These are phyloP conservation scores for Cerceris ruficornis DNA, from an alignment of 2,888 invertebrate genomes.

Conservation along the genomic window DNA sequence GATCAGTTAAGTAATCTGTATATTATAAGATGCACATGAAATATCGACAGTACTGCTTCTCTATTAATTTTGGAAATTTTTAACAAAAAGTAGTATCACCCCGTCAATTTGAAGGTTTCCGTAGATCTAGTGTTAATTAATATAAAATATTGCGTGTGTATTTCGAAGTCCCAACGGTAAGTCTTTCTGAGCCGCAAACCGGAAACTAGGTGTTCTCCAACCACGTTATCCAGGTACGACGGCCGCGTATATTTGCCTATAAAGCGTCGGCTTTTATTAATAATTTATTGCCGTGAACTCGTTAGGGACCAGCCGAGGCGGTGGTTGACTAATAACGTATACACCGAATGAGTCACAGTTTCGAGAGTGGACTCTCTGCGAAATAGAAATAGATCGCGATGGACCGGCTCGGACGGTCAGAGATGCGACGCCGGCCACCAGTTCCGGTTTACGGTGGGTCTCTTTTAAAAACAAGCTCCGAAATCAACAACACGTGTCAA, in stretches of 20 bases:
- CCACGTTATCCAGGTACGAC: not conserved
- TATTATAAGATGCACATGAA: too few species aligned
- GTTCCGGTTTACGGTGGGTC: constrained; percentile 54
- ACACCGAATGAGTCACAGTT: constrained; percentile 62
- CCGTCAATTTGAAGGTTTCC: not conserved
- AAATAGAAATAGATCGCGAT: constrained; percentile 73
- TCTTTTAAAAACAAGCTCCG: constrained; percentile 28
- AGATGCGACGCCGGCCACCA: constrained; percentile 46
- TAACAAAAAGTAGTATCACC: too few species aligned
- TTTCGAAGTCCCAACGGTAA: not conserved
- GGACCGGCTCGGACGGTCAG: constrained; percentile 61
- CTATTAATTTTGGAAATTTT: too few species aligned
- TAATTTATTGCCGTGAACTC: constrained; percentile 65
- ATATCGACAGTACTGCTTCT: too few species aligned
- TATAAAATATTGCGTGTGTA: too few species aligned
- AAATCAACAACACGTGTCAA: not conserved
- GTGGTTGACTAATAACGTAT: constrained; percentile 67
- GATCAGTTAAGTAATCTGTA: too few species aligned
- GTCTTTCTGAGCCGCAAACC: not conserved
- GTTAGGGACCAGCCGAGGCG: constrained; percentile 48
- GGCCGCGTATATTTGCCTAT: constrained; percentile 20
- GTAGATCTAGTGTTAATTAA: too few species aligned
- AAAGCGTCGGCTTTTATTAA: constrained; percentile 54
- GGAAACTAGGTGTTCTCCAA: not conserved
- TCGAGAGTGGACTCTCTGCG: constrained; percentile 66